Evolutionary conservation across 2,888 invertebrate genomes (phyloP), one percentile per base, ranked within the genome.

Genomic region (Alloscopus bannaensis): DNA sequence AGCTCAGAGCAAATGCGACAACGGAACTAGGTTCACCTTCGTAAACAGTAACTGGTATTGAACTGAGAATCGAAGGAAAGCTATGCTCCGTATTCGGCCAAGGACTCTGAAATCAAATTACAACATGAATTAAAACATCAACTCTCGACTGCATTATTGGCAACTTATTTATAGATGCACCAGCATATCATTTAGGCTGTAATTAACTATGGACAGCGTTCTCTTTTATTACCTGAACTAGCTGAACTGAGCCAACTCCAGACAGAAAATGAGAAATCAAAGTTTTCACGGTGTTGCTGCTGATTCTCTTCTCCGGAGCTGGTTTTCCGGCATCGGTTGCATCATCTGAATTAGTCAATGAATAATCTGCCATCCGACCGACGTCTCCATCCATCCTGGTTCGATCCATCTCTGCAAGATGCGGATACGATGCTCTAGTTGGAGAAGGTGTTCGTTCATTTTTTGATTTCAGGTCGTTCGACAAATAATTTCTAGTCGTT

Each of bases 21-120:
- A 96, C 93, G 0, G 95, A 95, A 83, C 95, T 94, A 0, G 93
- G 92, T 88, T 96, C 95, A 47, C 91, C 91, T 87, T 95, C 95
- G 85, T 93, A 93, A 0, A 96, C 93, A 1, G 93, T 90, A n/a
- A 94, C 81, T 20, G 86, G 86, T 13, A 86, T 75, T 0, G 65
- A 59, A 24, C 81, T 82, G 11, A 81, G 66, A 18, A 70, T 26
- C 2, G 84, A 69, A 59, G 76, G 65, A 52, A 84, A 83, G 50
- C 93, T 91, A 88, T 95, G 95, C 87, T 95, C 94, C 82, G 91
- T 91, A 0, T 90, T 85, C 16, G 91, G 89, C 86, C 93, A 90
- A 1, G 93, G 93, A 80, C 91, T 91, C 88, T 91, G 88, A 80
- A 91, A 16, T 18, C 6, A n/a, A n/a, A n/a, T n/a, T n/a, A n/a